A percentile compares a stretch with the other conserved stretches of the same genome.
Evolutionary conservation across 2,113 vertebrate genomes (phyloP).

Genomic region (Psephotus haematonotus): DNA sequence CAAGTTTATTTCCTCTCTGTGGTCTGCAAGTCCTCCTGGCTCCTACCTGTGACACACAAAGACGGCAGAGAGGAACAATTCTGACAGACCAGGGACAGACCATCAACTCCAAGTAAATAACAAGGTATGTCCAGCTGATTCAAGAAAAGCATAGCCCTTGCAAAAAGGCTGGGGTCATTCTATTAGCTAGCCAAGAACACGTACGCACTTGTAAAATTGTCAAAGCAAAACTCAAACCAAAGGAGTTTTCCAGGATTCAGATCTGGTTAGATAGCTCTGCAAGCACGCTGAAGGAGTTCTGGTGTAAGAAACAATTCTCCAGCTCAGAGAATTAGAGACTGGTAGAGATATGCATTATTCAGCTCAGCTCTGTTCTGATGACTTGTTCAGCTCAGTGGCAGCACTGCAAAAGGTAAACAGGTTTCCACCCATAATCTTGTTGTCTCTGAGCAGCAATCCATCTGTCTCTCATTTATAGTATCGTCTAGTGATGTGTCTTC

Average conservation of each 20-base stretch:
- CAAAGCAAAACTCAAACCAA: neutral
- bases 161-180: neutral
- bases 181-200: neutral
- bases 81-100: neutral
- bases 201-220: neutral
- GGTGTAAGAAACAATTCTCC: neutral
- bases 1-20: constrained; percentile 18
- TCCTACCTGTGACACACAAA: constrained; percentile 46
- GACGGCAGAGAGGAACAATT: neutral
- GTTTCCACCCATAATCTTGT: constrained; percentile 20
- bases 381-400: neutral
- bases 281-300: neutral
- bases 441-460: constrained; percentile 55
- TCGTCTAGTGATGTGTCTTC: constrained; percentile 13
- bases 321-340: neutral
- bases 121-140: neutral
- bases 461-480: constrained; percentile 35
- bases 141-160: neutral
- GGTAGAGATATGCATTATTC: neutral
- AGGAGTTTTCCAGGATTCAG: neutral
- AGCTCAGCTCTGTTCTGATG: constrained; percentile 4
- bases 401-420: constrained; percentile 48
- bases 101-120: neutral
- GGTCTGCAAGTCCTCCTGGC: constrained; percentile 42
- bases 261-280: neutral